Base-by-base conservation (phyloP, 2,113 vertebrate genomes). In the Cercopithecus mona region DNA sequence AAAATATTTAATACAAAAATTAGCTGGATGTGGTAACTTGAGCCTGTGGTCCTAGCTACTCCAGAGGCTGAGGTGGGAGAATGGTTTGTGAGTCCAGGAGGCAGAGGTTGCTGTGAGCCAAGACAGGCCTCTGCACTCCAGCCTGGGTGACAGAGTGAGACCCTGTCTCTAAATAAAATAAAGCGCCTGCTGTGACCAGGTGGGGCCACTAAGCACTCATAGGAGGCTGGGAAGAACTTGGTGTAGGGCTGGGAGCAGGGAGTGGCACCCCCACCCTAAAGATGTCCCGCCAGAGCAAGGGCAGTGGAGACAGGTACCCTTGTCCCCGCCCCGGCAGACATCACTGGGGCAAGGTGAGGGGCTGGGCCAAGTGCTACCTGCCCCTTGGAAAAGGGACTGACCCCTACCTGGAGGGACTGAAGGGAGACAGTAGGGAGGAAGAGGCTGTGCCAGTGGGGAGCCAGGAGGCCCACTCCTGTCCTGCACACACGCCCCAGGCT, bases 301-400 rank as follows among this genome's bases (percentile, higher is more conserved):
- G 30, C 6, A 8, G 14, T 6, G 17, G 18, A 20, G 27, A 35
- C 57, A 43, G 14, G 78, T 7, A 17, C 32, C 40, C 50, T 23
- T 59, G 18, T 18, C 32, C 43, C 88, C 32, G 17, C 25, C 14
- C 68, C 6, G 2, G 68, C 27, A 23, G 6, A n/a, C 55, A 20
- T 38, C 40, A 48, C n/a, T 18, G 55, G 35, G 32, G 35, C 79
- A 18, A 52, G 61, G 96, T 64, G 82, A 35, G 23, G n/a, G 38
- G 18, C 43, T 6, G 30, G 40, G 52, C 27, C 32, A 95, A 78
- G 90, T 6, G 9, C 7, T 92, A 75, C 97, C 96, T 98, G 95
- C 83, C 50, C 88, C 88, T 30, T 38, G 61, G 70, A 16, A 32
- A 0, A 0, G 89, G 85, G 85, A 88, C 45, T 35, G 16, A 50